Conservation (phyloP, 1,140 invertebrate genomes). For the Nymphalis io region DNA sequence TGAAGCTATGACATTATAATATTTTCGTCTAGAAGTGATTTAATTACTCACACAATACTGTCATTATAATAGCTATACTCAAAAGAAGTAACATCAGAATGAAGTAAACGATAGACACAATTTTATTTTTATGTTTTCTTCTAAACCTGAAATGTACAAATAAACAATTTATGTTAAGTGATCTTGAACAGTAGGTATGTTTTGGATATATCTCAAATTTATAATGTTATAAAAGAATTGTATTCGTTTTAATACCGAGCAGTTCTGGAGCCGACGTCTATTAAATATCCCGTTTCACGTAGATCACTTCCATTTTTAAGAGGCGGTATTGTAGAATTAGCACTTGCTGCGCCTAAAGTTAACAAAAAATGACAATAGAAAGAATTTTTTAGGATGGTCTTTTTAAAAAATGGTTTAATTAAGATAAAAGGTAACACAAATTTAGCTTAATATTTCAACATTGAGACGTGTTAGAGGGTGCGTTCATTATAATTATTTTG, state of each 20-base stretch:
- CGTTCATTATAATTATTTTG: too few species aligned
- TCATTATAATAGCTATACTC: constrained; percentile 74
- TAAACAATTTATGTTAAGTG: neutral
- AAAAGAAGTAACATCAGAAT: constrained; percentile 67
- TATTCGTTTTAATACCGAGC: constrained; percentile 52
- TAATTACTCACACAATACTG: constrained; percentile 71
- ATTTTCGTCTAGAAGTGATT: neutral
- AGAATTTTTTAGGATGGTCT: too few species aligned
- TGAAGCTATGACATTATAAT: too few species aligned
- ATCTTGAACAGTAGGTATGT: too few species aligned
- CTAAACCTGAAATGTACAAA: constrained; percentile 72
- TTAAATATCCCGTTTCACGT: constrained; percentile 67
- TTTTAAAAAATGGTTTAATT: too few species aligned
- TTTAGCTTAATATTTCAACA: too few species aligned
- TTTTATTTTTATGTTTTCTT: constrained; percentile 79
- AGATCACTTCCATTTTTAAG: constrained; percentile 70
- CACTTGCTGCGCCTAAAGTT: constrained; percentile 56
- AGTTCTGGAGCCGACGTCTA: constrained; percentile 75
- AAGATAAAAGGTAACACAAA: too few species aligned
- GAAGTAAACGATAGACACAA: constrained; percentile 65
- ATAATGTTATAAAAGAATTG: neutral
- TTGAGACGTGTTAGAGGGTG: too few species aligned
- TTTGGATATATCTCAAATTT: too few species aligned
- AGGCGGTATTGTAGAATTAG: constrained; percentile 53
- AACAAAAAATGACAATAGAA: neutral